Percentiles rank a stretch among this genome's conserved stretches.
These are phyloP conservation scores for Pteropus alecto DNA, from an alignment of 2,113 vertebrate species.

Conservation along the genomic window DNA sequence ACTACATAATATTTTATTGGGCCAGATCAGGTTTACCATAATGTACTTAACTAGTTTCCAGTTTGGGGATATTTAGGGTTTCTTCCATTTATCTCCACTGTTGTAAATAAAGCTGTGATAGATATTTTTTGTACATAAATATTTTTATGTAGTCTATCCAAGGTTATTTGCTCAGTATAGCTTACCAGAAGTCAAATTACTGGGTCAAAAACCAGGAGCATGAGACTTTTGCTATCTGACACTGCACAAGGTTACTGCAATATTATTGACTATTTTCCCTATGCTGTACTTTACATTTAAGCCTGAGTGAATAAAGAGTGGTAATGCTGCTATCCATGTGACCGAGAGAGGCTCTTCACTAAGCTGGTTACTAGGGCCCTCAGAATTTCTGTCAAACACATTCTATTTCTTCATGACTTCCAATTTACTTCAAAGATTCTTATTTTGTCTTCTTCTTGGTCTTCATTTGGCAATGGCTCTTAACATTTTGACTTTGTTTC, in stretches of 20 bases:
- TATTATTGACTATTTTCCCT: not conserved
- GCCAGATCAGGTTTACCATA: not conserved
- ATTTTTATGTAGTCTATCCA: not conserved
- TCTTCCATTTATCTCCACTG: not conserved
- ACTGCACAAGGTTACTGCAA: not conserved
- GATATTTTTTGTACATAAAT: not conserved
- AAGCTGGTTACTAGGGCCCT: not conserved
- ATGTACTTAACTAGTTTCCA: not conserved
- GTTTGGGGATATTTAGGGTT: not conserved
- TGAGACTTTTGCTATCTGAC: not conserved
- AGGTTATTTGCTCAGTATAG: not conserved
- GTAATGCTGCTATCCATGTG: not conserved
- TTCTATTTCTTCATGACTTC: slow-evolving; percentile 31
- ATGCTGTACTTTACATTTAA: not conserved
- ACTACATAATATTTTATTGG: not conserved
- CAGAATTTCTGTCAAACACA: not conserved
- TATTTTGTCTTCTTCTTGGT: slow-evolving; percentile 35
- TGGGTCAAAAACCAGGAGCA: not conserved
- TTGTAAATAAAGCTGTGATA: not conserved
- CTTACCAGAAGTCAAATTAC: slow-evolving; percentile 10
- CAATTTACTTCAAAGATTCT: slow-evolving; percentile 24
- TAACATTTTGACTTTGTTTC: slow-evolving; percentile 52
- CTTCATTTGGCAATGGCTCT: slow-evolving; percentile 43
- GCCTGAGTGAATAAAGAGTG: not conserved
- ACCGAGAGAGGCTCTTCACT: not conserved